Evolutionary conservation across 2,888 invertebrate genomes (phyloP).

Genomic region (Blera fallax): DNA sequence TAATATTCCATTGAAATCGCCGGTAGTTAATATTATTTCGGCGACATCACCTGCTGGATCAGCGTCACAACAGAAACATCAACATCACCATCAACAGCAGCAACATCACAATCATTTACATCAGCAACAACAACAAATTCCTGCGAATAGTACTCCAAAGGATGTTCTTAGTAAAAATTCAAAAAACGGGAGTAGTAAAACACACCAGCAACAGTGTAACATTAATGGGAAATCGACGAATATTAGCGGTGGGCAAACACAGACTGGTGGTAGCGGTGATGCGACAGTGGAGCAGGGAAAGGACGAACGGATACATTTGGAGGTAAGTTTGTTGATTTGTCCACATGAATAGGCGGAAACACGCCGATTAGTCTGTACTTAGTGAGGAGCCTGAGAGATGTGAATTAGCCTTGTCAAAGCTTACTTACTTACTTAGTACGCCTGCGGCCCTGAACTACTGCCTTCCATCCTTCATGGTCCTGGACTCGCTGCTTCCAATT

Average conservation of each 20-base stretch:
- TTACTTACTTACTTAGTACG: no score
- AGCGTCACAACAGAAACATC: conserved; percentile 71
- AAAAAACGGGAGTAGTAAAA: conserved; percentile 58
- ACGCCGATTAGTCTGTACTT: no score
- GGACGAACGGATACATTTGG: conserved; percentile 80
- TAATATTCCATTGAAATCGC: conserved; percentile 79
- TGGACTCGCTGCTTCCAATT: no score
- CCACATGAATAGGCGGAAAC: no score
- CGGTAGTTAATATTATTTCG: conserved; percentile 79
- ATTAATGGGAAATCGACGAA: conserved; percentile 53
- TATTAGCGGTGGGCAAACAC: conserved; percentile 73
- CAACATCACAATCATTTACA: conserved; percentile 50
- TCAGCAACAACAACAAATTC: conserved; percentile 38
- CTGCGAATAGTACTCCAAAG: conserved; percentile 68
- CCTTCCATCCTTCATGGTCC: no score
- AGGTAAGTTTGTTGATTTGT: conserved; percentile 76
- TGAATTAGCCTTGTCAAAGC: no score
- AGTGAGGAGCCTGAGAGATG: no score
- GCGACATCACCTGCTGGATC: conserved; percentile 76
- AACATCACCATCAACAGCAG: conserved; percentile 68
- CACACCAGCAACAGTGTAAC: conserved; percentile 69
- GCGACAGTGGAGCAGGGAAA: conserved; percentile 73
- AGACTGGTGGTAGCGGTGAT: conserved; percentile 70
- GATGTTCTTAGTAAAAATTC: conserved; percentile 72
- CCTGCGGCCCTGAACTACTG: no score